Base-by-base conservation (phyloP, 1,140 invertebrate species). In the Aphis gossypii region DNA sequence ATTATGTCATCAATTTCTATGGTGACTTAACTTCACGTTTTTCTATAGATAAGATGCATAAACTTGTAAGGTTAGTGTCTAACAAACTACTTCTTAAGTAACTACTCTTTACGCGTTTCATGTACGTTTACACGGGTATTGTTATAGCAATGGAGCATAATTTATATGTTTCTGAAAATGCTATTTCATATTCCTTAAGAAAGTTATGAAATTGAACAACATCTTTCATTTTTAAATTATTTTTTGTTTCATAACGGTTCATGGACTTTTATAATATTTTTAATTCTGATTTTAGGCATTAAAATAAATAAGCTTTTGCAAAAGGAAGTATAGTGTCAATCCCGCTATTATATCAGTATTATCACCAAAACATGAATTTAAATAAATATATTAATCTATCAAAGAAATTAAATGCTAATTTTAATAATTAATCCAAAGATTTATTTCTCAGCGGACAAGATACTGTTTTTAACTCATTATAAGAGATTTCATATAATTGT, bases 141-240 rank as follows among this genome's bases (percentile, higher is more conserved):
- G 84, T 87, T 46, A 87, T 25, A 46, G 8, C 84, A 87, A 87
- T 87, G 30, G 41, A 30, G 25, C 44, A 25, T 46, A 87, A 44
- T n/a, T 87, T 87, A 87, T 11, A 87, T 87, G 25, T 46, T n/a
- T 87, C 44, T 44, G 44, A 87, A 87, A 87, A 87, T 87, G 41
- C 41, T 87, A 87, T 44, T 87, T 87, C 44, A 48, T 46, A 25
- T 87, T 87, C 41, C 84, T 46, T 87, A 46, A 87, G 44, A 44
- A 46, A 87, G 18, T 38, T 35, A 82, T 82, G 35, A 82, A 82
- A 82, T 82, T 18, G 35, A 35, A 82, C 38, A 82, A 82, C 35
- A 76, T 76, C 76, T 25, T 82, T 82, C 8, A 38, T 82, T 38
- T 82, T 82, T 20, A 82, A 76, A 76, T 76, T 76, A n/a, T 76